phyloP scores from a whole-genome alignment of 1,140 invertebrate species.

The Brachionus calyciflorus region DNA sequence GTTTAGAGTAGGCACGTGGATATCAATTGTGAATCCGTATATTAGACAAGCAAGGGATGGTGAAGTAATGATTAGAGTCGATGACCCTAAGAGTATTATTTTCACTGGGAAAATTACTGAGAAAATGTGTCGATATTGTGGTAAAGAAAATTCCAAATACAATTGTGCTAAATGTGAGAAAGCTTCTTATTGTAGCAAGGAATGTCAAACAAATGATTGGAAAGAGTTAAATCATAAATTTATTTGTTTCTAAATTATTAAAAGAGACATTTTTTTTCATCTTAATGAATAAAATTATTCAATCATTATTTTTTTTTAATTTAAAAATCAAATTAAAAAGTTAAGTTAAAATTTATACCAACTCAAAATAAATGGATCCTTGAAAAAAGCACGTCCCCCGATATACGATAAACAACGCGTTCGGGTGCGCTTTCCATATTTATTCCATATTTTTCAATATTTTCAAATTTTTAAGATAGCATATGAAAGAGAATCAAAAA shows the following conservation, averaged over 20 bases:
- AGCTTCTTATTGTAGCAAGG: slow-evolving; percentile 11
- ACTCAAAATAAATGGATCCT: too few species aligned
- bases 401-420: too few species aligned
- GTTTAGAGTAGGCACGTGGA: not conserved
- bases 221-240: slow-evolving; percentile 7
- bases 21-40: slow-evolving; percentile 36
- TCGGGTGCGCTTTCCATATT: too few species aligned
- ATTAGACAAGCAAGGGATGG: slow-evolving; percentile 1
- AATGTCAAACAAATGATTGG: slow-evolving; percentile 26
- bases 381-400: too few species aligned
- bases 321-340: too few species aligned
- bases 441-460: too few species aligned
- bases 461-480: too few species aligned
- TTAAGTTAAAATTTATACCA: too few species aligned
- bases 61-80: not conserved
- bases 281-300: too few species aligned
- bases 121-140: slow-evolving; percentile 18
- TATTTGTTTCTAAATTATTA: slow-evolving; percentile 17
- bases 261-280: too few species aligned
- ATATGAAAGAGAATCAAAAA: too few species aligned
- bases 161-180: not conserved
- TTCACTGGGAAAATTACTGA: not conserved
- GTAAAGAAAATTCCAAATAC: not conserved
- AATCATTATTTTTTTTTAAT: too few species aligned
- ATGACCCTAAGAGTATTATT: slow-evolving; percentile 6